These are phyloP conservation scores for Gastrophryne carolinensis DNA, from an alignment of 2,797 vertebrate genomes.

Conservation along the genomic window DNA sequence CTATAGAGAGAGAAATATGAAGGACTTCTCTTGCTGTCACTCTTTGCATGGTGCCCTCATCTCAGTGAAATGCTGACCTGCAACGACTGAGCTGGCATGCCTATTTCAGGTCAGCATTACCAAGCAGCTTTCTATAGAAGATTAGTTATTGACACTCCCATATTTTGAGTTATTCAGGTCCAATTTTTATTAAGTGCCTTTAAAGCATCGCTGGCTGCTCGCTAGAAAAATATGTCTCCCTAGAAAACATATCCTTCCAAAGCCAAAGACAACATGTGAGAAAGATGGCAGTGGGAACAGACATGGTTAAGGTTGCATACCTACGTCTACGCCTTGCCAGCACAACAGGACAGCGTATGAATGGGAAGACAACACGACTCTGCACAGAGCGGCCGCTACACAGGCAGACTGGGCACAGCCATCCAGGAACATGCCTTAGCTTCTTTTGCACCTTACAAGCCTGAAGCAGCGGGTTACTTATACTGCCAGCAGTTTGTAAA, in stretches of 20 bases:
- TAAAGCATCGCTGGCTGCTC: not conserved
- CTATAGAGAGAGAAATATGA: too few relatives aligned
- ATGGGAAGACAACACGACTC: slow-evolving; percentile 29
- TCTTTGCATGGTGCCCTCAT: too few relatives aligned
- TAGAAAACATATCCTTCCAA: not conserved
- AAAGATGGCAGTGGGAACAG: not conserved
- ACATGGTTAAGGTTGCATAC: not conserved
- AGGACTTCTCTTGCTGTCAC: too few relatives aligned
- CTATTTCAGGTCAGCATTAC: too few relatives aligned
- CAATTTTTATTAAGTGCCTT: too few relatives aligned
- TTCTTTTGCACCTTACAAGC: not conserved
- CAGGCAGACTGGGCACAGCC: slow-evolving; percentile 3
- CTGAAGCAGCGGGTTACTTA: slow-evolving; percentile 1
- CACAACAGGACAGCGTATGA: slow-evolving; percentile 39
- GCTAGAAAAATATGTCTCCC: not conserved
- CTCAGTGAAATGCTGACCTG: too few relatives aligned
- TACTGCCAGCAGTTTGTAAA: not conserved
- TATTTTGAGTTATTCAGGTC: too few relatives aligned
- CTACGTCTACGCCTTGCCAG: slow-evolving; percentile 43
- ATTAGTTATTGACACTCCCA: too few relatives aligned
- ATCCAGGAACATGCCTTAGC: not conserved
- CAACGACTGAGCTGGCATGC: too few relatives aligned
- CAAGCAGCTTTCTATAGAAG: too few relatives aligned
- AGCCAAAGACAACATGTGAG: not conserved
- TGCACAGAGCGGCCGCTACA: not conserved